Evolutionary conservation across 2,113 vertebrate species (phyloP), one percentile per base, ranked within the genome.

Genomic region (Prionailurus viverrinus): DNA sequence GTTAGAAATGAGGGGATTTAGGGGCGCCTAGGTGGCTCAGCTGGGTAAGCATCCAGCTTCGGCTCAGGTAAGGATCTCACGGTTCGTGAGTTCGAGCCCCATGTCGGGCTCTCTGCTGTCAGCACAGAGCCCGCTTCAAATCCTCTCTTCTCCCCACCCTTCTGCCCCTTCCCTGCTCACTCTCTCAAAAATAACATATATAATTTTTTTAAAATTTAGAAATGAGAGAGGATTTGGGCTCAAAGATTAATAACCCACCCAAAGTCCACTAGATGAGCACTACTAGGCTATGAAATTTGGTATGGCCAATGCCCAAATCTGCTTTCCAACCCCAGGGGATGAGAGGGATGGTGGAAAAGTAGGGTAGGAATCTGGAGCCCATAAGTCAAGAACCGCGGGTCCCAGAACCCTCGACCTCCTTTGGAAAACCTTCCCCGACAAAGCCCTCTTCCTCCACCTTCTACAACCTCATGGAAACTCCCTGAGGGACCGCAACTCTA

Each of bases 1-100:
- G 83, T 92, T 94, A 91, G 73, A 94, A 80, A 94, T 48, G 66
- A 95, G 48, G 29, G 74, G 41, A 76, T 23, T 61, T 61, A 61
- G 21, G 58, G 58, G 21, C 8, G 7, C 58, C 58, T 61, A 18
- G 58, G 21, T 9, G 58, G 21, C 58, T 61, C 21, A 19, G 58
- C 23, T 2, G 21, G 58, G 21, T 61, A 61, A 61, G 58, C 19
- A 61, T 61, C 21, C 8, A 0, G 19, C 55, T 19, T 58, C 55
- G 2, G 53, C 53, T 16, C 53, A 55, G 55, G 55, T 58, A 6
- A 58, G 7, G 18, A 58, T 21, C 18, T 21, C 18, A 21, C 7
- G 19, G 55, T 21, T 58, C 2, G 19, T 61, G 58, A 23, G 58
- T 61, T 61, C 21, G 7, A 61, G 58, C 58, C 21, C 58, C 58